Base-by-base conservation (phyloP, 2,113 vertebrate species). In the Epinephelus fuscoguttatus region DNA sequence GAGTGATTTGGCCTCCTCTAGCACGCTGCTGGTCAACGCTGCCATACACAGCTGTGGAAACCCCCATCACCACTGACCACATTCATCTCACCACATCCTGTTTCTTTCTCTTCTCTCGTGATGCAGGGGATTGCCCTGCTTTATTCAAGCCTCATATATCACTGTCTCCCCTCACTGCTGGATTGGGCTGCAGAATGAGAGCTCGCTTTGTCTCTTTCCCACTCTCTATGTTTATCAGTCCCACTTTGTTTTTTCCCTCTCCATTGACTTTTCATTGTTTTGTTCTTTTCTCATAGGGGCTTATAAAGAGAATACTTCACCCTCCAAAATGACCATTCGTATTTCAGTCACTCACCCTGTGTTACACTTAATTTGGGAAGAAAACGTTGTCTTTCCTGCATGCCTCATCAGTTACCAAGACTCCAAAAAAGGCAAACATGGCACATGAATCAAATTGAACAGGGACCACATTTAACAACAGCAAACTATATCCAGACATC, bases 71-170 rank as follows among this genome's bases (percentile, higher is more conserved):
- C 71, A 87, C 77, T n/a, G 27, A 78, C 23, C 37, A 63, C 82
- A 89, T 78, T 86, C 52, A 70, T 60, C 81, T 71, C 30, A 14
- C 69, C n/a, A 45, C 71, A 55, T 25, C 69, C 45, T 13, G 0
- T 80, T 69, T 45, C 52, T 62, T 30, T 66, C 73, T 62, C 47
- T 74, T 83, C 71, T 73, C 67, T 60, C 55, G 63, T 85, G 78
- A 75, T 75, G 69, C 63, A 76, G 72, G 77, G 85, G 80, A 70
- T 88, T 90, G 85, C 74, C 88, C 89, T 88, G 85, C 70, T 89
- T 93, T 80, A 82, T 79, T 66, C 57, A 18, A 21, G 81, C 69
- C 80, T 90, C 88, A 88, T 89, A 82, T 47, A 88, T 90, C 87
- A 89, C 64, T 81, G 56, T 85, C 75, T 87, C 70, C 56, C 74